Evolutionary conservation across 2,888 invertebrate genomes (phyloP), one percentile per base, ranked within the genome.

Genomic region (Hydrotaea diabolus): DNA sequence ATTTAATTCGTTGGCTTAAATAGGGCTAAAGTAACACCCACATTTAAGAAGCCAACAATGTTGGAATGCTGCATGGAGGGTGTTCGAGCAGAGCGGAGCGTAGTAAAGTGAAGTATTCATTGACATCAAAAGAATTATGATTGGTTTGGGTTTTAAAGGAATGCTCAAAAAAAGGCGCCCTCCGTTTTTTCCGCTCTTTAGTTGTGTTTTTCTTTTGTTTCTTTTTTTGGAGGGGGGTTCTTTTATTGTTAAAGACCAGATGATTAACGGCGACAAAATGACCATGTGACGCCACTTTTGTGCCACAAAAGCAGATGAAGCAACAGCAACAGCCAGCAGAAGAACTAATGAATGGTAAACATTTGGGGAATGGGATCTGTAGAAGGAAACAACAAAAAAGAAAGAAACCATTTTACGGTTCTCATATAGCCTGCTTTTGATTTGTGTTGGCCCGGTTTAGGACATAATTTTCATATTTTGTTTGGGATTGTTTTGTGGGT

Each of bases 231-330:
- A n/a, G n/a, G n/a, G n/a, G n/a, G n/a, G n/a, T n/a, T n/a, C n/a
- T n/a, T n/a, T n/a, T 69, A 73, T 71, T 46, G 72, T 80, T 75
- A 84, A 84, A 74, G 53, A 8, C 76, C 72, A 88, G 88, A 91
- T 90, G 91, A 90, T 90, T 91, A 90, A 90, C 90, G 91, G 91
- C 90, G 90, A 90, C 90, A 90, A 90, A 90, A 90, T 91, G 89
- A 90, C 90, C 89, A 91, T 90, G 91, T 91, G 90, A 90, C 90
- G 90, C 91, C 91, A 90, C 89, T 88, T 89, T 90, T 75, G 21
- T 89, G 88, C 36, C 21, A 89, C 89, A 89, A 89, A 39, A 80
- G 81, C 75, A 80, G 80, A 79, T 81, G 75, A 9, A 43, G 26
- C 2, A n/a, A 19, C 19, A 57, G 43, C 23, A 13, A 46, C 8